phyloP scores from a whole-genome alignment of 2,888 invertebrate genomes.

The Plebejus melissa region DNA sequence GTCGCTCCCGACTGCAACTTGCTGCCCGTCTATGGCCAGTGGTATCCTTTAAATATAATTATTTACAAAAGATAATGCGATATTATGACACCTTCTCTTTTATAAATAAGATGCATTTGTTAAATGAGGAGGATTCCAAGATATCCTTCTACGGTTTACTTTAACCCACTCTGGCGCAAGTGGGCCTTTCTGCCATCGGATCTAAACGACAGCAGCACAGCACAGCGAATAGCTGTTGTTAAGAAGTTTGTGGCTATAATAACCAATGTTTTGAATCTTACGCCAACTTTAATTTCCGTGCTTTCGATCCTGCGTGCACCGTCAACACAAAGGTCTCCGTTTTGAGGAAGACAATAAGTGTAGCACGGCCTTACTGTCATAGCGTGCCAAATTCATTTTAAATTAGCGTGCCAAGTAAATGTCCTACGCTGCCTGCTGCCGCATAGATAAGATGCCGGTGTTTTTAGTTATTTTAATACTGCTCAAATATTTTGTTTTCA shows the following conservation, averaged over 20 bases:
- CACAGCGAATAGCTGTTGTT: background rate
- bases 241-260: background rate
- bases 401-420: background rate
- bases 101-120: background rate
- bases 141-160: background rate
- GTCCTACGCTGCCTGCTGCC: background rate
- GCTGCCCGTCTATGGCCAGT: no score
- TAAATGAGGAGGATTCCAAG: background rate
- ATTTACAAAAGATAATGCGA: no score
- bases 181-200: background rate
- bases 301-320: background rate
- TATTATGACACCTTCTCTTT: background rate
- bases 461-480: background rate
- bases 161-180: background rate
- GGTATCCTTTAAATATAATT: no score
- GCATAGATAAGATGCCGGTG: background rate
- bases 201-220: background rate
- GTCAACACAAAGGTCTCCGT: background rate
- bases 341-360: background rate
- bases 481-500: conserved; percentile 29
- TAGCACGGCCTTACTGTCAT: background rate
- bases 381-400: background rate
- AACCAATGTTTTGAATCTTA: background rate
- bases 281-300: background rate
- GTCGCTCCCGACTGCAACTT: no score